A percentile compares a stretch with the other conserved stretches of the same genome.
Conservation (phyloP, 35 echinoderm and acorn worm genomes). For the Ophioderma brevispina region DNA sequence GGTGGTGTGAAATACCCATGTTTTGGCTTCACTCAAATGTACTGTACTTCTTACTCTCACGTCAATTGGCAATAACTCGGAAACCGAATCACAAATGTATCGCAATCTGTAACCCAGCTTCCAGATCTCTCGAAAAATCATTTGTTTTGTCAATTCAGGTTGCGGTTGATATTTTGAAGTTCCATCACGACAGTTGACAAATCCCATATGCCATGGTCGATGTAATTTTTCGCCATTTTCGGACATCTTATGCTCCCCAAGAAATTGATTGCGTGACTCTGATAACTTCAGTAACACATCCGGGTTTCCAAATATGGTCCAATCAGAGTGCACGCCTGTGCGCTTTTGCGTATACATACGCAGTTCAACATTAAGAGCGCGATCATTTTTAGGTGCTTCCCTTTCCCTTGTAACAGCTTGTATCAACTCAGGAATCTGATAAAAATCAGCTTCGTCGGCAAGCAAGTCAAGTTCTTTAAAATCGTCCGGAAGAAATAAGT, state of each 20-base stretch:
- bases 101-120: not conserved
- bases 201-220: not conserved
- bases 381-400: not conserved
- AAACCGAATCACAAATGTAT: not conserved
- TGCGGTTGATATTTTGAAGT: not conserved
- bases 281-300: not conserved
- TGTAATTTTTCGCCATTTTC: not conserved
- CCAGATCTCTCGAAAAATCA: not conserved
- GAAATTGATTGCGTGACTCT: not conserved
- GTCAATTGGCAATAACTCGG: not conserved
- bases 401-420: not conserved
- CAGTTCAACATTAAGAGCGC: not conserved
- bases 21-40: not conserved
- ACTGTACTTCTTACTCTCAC: not conserved
- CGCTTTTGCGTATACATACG: not conserved
- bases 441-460: slow-evolving; percentile 36
- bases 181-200: not conserved
- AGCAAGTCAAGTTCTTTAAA: slow-evolving; percentile 31
- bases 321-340: not conserved
- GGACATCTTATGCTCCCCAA: not conserved
- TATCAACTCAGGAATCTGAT: not conserved
- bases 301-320: not conserved
- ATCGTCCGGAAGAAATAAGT: slow-evolving; percentile 21
- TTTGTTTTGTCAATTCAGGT: not conserved
- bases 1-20: not conserved